These are phyloP conservation scores for Zingel zingel DNA, from an alignment of 2,113 vertebrate genomes.

Conservation along the genomic window DNA sequence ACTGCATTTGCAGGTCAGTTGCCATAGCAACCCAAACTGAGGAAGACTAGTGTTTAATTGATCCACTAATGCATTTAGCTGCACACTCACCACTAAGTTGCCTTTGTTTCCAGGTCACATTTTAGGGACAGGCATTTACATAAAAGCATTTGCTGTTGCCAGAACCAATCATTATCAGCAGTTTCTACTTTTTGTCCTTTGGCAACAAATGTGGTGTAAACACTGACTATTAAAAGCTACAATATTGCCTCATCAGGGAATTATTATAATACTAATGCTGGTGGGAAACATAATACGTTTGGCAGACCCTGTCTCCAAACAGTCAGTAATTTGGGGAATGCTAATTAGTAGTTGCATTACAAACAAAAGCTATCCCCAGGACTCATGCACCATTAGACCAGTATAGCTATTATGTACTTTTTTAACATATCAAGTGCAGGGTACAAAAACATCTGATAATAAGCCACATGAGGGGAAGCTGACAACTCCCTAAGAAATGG, in stretches of 20 bases:
- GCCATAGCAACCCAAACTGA: conserved; percentile 87
- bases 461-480: not conserved
- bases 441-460: conserved; percentile 7
- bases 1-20: conserved; percentile 88
- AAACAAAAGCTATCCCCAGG: conserved; percentile 68
- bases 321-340: conserved; percentile 58
- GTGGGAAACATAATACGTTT: conserved; percentile 68
- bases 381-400: conserved; percentile 51
- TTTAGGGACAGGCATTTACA: conserved; percentile 93
- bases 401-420: conserved; percentile 38
- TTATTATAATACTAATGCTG: conserved; percentile 82
- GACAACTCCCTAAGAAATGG: not conserved
- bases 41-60: conserved; percentile 97
- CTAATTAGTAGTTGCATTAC: conserved; percentile 75
- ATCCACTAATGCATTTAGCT: conserved; percentile 97
- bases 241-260: conserved; percentile 92
- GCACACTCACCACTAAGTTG: conserved; percentile 93
- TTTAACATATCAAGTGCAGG: conserved; percentile 35
- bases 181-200: conserved; percentile 91
- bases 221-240: conserved; percentile 88
- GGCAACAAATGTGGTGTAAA: conserved; percentile 90
- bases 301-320: conserved; percentile 69
- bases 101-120: conserved; percentile 99
- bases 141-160: conserved; percentile 94
- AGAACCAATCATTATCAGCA: conserved; percentile 95